Base-by-base conservation (phyloP, 1,140 invertebrate species). In the Bombus waltoni region DNA sequence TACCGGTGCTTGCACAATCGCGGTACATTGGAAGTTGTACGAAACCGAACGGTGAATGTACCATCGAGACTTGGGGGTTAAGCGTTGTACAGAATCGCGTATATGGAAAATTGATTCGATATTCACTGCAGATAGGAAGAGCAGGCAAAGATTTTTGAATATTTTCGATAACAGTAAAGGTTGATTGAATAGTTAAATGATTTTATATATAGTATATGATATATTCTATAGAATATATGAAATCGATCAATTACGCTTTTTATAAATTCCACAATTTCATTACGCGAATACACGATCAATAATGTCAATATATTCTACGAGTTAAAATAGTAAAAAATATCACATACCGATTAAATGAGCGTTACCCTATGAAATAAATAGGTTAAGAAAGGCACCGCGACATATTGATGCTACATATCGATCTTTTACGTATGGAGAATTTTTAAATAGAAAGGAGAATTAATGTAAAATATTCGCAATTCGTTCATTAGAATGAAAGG, bases 61-160 rank as follows among this genome's bases (percentile, higher is more conserved):
- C 0, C 18, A 35, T 28, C 22, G 68, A 13, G 4, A 28, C 25
- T 13, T 28, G 22, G 35, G 10, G 25, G 6, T n/a, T 42, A 22
- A 42, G n/a, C 32, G n/a, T n/a, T 76, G 82, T 62, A 57, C 40
- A 40, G 59, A 76, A 78, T 83, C 66, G 44, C 32, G 15, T 32
- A 76, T 87, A 72, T 10, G 73, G 66, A 77, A 70, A 87, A 89
- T 83, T 83, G 44, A 81, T 89, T 87, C 65, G 40, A 74, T 53
- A 80, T 86, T 89, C 83, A 71, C 4, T 28, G 5, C 38, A 11
- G 10, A 11, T 3, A 40, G 10, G 18, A 5, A 68, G 8, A 38
- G 35, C 38, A 38, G 18, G 1, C 8, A 8, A 11, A 6, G 62
- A 32, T 66, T 32, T 35, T 22, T 18, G 2, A 11, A 13, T 62